Conservation (phyloP, 2,888 invertebrate genomes). For the Idaea biselata region DNA sequence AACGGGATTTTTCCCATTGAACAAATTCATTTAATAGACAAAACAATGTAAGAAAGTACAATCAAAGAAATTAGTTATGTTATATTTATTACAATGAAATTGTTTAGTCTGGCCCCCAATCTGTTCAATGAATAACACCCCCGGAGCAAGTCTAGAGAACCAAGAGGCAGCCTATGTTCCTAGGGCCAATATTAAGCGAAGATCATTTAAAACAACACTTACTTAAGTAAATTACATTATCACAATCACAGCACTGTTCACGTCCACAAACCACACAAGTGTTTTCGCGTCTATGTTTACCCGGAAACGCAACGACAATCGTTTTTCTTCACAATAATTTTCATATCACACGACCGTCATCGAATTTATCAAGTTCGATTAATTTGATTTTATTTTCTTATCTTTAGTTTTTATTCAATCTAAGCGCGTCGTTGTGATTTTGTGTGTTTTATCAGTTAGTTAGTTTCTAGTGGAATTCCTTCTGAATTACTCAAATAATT, state of each 20-base stretch:
- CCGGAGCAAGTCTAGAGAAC: no score
- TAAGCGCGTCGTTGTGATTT: conserved; percentile 41
- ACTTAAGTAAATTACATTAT: neutral
- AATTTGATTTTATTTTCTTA: conserved; percentile 33
- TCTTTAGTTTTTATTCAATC: conserved; percentile 38
- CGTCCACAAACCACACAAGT: conserved; percentile 9
- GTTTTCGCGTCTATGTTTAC: conserved; percentile 20
- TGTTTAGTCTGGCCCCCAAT: no score
- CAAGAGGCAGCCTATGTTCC: no score
- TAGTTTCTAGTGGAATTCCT: conserved; percentile 13
- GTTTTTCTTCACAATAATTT: conserved; percentile 37
- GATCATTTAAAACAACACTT: neutral
- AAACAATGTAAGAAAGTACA: no score
- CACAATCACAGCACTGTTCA: conserved; percentile 28
- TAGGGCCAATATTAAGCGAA: neutral
- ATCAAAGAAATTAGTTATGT: no score
- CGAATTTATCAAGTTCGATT: conserved; percentile 41
- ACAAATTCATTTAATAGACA: no score
- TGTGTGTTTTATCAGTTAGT: conserved; percentile 9
- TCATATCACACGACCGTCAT: conserved; percentile 41
- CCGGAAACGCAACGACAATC: conserved; percentile 32
- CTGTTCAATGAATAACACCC: no score
- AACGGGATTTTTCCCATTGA: no score
- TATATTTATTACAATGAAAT: no score
- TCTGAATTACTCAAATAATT: conserved; percentile 7